Percentiles rank a stretch among this genome's conserved stretches.
Conservation (phyloP, 2,113 vertebrate species). For the Lepisosteus osseus region DNA sequence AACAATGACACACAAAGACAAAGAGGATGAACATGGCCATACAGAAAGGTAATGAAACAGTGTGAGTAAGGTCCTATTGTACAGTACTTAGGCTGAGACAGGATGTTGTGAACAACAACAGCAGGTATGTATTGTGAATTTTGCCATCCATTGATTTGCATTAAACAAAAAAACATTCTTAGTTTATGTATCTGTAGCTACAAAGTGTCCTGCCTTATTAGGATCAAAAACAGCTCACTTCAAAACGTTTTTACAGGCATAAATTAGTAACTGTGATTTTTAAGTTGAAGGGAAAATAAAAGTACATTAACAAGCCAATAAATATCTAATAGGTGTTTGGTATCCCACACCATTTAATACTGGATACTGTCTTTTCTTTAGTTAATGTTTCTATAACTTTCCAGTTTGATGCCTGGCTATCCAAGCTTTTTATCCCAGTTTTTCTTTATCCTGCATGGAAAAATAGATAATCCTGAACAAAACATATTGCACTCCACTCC, state of each 20-base stretch:
- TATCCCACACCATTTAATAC: background rate
- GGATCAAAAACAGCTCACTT: no score
- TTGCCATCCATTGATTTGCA: no score
- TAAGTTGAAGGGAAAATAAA: no score
- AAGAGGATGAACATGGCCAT: conserved; percentile 23
- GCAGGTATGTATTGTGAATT: no score
- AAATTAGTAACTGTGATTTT: no score
- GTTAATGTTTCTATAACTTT: background rate
- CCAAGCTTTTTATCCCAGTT: background rate
- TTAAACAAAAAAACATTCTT: no score
- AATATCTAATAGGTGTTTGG: background rate
- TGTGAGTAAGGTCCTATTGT: conserved; percentile 1
- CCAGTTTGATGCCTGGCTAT: background rate
- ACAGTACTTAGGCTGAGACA: background rate
- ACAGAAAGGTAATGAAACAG: conserved; percentile 52
- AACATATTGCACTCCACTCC: conserved; percentile 1
- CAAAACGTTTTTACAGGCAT: no score
- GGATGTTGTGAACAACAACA: background rate
- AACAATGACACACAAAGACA: conserved; percentile 17
- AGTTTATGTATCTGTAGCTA: no score
- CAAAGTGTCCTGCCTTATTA: no score
- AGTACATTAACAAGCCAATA: no score
- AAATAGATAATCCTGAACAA: background rate
- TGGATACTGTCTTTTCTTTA: background rate
- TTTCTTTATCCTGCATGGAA: conserved; percentile 16